Evolutionary conservation across 2,797 vertebrate genomes (phyloP).

Genomic region (Scolopax bukidnonensis): DNA sequence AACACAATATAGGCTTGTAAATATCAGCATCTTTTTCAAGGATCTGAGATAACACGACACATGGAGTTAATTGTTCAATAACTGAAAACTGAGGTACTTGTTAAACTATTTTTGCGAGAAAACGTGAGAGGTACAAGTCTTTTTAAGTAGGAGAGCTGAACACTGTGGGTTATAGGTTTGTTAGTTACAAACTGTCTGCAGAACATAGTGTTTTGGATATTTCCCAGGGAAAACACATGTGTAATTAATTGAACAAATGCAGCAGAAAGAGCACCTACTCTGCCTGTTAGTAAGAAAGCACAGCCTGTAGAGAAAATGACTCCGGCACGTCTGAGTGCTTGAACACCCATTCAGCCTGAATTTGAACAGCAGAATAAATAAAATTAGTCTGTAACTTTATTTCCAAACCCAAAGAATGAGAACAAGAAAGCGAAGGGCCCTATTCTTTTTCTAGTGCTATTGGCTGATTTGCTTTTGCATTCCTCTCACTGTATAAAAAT

Average conservation of each 20-base stretch:
- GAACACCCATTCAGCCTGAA: background rate
- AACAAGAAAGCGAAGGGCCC: background rate
- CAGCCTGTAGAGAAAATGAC: background rate
- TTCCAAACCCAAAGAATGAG: background rate
- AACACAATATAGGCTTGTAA: background rate
- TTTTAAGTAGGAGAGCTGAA: background rate
- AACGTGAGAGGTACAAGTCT: background rate
- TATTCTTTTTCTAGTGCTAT: background rate
- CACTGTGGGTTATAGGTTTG: background rate
- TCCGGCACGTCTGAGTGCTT: background rate
- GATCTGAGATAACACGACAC: background rate
- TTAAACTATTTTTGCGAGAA: background rate
- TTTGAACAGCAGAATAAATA: background rate
- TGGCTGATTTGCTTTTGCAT: background rate
- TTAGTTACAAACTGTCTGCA: background rate
- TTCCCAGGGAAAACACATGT: background rate
- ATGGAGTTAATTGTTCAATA: background rate
- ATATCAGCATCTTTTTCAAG: background rate
- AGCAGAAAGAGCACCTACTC: background rate
- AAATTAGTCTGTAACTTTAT: background rate
- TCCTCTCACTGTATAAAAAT: background rate
- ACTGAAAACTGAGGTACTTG: background rate
- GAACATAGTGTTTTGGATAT: background rate
- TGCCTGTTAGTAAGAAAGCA: background rate
- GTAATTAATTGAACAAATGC: conserved; percentile 10